Percentiles rank a stretch among this genome's conserved stretches.
phyloP scores from a whole-genome alignment of 2,797 vertebrate genomes.

The Betta splendens region DNA sequence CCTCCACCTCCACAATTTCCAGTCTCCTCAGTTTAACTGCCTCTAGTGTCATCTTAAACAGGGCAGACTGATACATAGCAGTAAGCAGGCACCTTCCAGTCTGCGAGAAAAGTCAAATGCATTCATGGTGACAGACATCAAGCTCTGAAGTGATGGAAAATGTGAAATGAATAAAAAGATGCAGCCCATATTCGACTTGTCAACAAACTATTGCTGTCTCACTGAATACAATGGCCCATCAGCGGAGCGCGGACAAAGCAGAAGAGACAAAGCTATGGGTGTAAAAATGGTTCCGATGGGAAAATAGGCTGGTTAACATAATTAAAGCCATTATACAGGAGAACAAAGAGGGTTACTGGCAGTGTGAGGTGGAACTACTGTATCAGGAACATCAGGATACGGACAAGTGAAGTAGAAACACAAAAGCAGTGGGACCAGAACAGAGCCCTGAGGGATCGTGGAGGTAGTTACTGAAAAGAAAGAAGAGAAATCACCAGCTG shows the following conservation, averaged over 20 bases:
- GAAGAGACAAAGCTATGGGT: not conserved
- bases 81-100: conserved; percentile 24
- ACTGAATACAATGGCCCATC: not conserved
- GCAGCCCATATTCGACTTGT: not conserved
- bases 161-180: not conserved
- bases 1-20: conserved; percentile 45
- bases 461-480: not conserved
- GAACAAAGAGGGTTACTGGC: too few relatives aligned
- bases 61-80: conserved; percentile 27
- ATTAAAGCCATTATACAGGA: too few relatives aligned
- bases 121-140: conserved; percentile 18
- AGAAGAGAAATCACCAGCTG: too few relatives aligned
- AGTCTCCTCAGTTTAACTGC: conserved; percentile 25
- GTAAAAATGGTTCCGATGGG: too few relatives aligned
- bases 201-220: not conserved
- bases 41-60: conserved; percentile 29
- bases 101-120: conserved; percentile 22
- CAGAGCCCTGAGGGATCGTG: conserved; percentile 3
- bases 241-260: not conserved
- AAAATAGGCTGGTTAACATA: too few relatives aligned
- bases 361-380: too few relatives aligned
- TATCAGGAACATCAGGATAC: too few relatives aligned
- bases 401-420: too few relatives aligned
- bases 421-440: not conserved
- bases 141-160: not conserved